Evolutionary conservation across 2,113 vertebrate species (phyloP).

Genomic region (Oncorhynchus kisutch): DNA sequence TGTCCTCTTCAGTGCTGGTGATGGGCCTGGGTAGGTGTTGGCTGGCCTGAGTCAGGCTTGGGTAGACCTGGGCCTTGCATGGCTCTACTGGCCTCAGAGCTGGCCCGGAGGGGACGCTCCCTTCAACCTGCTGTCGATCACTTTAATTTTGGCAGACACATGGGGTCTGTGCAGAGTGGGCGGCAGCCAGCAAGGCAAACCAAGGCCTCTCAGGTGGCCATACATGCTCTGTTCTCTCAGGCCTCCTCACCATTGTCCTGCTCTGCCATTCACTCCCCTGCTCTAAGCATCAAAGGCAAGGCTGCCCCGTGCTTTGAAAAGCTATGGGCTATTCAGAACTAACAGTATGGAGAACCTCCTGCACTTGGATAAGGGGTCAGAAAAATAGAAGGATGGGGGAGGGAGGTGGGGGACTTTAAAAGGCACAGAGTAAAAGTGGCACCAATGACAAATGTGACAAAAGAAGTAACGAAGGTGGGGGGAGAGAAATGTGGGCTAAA

Average conservation of each 20-base stretch:
- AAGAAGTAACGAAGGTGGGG: conserved; percentile 5
- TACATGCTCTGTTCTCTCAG: conserved; percentile 12
- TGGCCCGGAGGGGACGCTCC: conserved; percentile 28
- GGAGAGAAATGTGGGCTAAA: conserved; percentile 42
- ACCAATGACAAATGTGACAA: conserved; percentile 40
- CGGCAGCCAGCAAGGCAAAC: conserved; percentile 13
- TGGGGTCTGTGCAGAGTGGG: conserved; percentile 24
- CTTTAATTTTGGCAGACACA: conserved; percentile 39
- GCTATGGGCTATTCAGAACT: conserved; percentile 45
- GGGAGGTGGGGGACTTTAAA: conserved; percentile 42
- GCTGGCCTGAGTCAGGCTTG: not conserved
- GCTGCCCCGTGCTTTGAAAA: conserved; percentile 25
- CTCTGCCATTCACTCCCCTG: conserved; percentile 43
- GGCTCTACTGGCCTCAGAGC: conserved; percentile 22
- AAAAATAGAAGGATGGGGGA: conserved; percentile 47
- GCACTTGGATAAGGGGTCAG: conserved; percentile 49
- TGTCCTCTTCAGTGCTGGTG: conserved; percentile 3
- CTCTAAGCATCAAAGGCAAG: conserved; percentile 53
- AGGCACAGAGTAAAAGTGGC: conserved; percentile 49
- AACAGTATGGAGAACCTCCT: conserved; percentile 45
- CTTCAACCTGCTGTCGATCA: conserved; percentile 45
- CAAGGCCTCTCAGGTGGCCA: conserved; percentile 31
- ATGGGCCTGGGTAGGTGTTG: not conserved
- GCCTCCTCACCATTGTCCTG: conserved; percentile 42
- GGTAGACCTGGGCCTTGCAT: not conserved